Evolutionary conservation across 2,113 vertebrate species (phyloP), one percentile per base, ranked within the genome.

Genomic region (Dromaius novaehollandiae): DNA sequence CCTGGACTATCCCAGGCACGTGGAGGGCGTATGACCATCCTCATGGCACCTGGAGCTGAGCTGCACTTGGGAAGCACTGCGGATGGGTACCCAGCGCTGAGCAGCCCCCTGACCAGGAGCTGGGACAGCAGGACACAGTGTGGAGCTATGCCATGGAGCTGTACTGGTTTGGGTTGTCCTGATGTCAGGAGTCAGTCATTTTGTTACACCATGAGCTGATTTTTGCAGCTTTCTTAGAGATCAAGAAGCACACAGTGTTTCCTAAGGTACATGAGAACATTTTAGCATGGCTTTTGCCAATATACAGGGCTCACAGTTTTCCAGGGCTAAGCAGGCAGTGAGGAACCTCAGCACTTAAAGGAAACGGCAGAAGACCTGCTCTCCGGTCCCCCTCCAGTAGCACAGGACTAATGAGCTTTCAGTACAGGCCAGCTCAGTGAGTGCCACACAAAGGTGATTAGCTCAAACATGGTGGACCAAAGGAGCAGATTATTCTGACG

Each of bases 361-460:
- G 32, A 61, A 21, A 1, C 13, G 64, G n/a, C 55, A 81, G 51
- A 85, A 89, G 66, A 51, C 3, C 22, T 81, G 51, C 36, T 71
- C 38, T 42, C 53, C 28, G 11, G 30, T 22, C 8, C 19, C 26
- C 32, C 25, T 0, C 0, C 83, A 15, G 60, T 30, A 2, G 0
- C 4, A 1, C 36, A 71, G 61, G 34, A 63, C n/a, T 82, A 46
- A 60, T 46, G 66, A 20, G 70, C 24, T 71, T 42, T 79, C 2
- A 0, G 58, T 60, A 11, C 1, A 2, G 42, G 11, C 32, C 66
- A 19, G 76, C 19, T 63, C 50, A 64, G n/a, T 16, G 40, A 66
- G 12, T n/a, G 75, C 14, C 13, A 8, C 20, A 5, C n/a, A 51
- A 11, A 64, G 65, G 20, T 19, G 56, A 91, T 55, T 51, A 88